Percentiles rank a stretch among this genome's conserved stretches.
phyloP scores from a whole-genome alignment of 2,113 vertebrate species.

The Microcebus jonahi region DNA sequence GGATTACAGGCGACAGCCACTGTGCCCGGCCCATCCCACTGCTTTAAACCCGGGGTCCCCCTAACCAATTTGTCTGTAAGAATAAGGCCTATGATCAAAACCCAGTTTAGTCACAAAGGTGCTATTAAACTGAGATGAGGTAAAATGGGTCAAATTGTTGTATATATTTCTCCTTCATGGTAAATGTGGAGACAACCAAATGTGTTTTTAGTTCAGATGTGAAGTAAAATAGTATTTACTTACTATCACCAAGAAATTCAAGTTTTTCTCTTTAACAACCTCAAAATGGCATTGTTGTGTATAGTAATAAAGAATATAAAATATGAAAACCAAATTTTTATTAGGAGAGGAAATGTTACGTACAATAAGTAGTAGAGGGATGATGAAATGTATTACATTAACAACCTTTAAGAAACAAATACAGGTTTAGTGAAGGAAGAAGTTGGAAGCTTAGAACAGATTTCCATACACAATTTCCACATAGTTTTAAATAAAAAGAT shows the following conservation, averaged over 20 bases:
- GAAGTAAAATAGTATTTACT: neutral
- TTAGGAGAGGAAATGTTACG: slow-evolving; percentile 9
- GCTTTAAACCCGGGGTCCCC: neutral
- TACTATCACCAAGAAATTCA: slow-evolving; percentile 19
- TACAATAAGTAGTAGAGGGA: neutral
- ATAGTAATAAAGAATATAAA: slow-evolving; percentile 41
- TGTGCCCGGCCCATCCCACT: neutral
- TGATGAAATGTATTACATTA: slow-evolving; percentile 47
- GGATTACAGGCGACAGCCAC: no score
- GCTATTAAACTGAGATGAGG: slow-evolving; percentile 11
- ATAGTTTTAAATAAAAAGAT: slow-evolving; percentile 3
- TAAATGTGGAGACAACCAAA: neutral
- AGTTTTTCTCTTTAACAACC: slow-evolving; percentile 42
- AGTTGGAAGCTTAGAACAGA: slow-evolving; percentile 26
- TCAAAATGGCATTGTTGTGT: neutral
- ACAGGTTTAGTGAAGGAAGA: slow-evolving; percentile 36
- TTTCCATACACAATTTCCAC: slow-evolving; percentile 55
- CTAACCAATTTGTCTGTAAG: neutral
- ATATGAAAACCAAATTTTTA: slow-evolving; percentile 64
- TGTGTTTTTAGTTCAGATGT: neutral
- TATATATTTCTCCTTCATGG: neutral
- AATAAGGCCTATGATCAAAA: slow-evolving; percentile 13
- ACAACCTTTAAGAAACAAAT: slow-evolving; percentile 47
- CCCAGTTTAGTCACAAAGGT: neutral
- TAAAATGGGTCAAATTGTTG: slow-evolving; percentile 3